Conservation (phyloP, 2,797 vertebrate genomes). For the Ambastaia sidthimunki region DNA sequence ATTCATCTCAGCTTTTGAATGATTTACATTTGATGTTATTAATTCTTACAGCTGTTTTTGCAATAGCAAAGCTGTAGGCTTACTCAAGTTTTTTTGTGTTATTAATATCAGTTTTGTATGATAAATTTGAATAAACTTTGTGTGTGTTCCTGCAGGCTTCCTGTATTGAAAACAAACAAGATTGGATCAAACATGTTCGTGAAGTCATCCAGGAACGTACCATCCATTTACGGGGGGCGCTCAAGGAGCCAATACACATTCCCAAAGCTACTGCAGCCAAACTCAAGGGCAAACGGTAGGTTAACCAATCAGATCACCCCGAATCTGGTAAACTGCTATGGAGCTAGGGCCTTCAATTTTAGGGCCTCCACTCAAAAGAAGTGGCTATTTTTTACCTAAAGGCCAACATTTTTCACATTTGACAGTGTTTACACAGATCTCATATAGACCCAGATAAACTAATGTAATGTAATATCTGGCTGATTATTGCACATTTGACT, state of each 20-base stretch:
- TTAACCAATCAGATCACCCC: not conserved
- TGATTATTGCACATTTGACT: not conserved
- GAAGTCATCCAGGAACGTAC: slow-evolving; percentile 89
- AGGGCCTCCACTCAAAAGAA: no score
- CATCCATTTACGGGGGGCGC: slow-evolving; percentile 85
- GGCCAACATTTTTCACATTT: not conserved
- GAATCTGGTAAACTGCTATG: not conserved
- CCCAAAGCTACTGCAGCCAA: slow-evolving; percentile 82
- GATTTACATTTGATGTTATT: no score
- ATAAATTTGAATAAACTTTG: not conserved
- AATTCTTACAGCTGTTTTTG: no score
- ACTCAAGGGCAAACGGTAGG: slow-evolving; percentile 81
- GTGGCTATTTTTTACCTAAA: no score
- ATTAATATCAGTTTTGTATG: slow-evolving; percentile 23
- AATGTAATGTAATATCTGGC: not conserved
- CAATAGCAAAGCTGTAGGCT: no score
- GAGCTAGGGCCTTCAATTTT: not conserved
- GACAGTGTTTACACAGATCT: not conserved
- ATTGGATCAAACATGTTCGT: slow-evolving; percentile 90
- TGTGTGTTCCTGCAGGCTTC: slow-evolving; percentile 76
- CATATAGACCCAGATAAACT: not conserved
- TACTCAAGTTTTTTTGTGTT: no score
- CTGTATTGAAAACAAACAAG: slow-evolving; percentile 89
- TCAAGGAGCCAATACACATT: slow-evolving; percentile 88
- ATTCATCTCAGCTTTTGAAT: no score